Conservation (phyloP, 2,113 vertebrate genomes). For the Etia nguti region DNA sequence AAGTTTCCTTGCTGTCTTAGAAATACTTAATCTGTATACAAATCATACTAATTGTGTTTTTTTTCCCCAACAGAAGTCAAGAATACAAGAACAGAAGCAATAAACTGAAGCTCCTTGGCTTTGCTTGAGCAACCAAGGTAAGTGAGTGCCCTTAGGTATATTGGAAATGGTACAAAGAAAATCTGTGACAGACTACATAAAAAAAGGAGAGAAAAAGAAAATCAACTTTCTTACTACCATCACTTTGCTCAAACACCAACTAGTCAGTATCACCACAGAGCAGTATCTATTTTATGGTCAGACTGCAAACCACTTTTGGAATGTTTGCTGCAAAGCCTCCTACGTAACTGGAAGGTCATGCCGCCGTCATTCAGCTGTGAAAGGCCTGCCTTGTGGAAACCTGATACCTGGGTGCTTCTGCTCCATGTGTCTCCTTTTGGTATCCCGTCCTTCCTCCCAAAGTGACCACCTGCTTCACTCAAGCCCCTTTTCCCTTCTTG, state of each 20-base stretch:
- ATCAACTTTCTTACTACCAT: not conserved
- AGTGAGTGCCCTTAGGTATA: conserved; percentile 28
- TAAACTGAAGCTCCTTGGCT: conserved; percentile 48
- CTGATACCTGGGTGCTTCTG: conserved; percentile 50
- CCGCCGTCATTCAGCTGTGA: conserved; percentile 27
- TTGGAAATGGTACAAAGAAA: not conserved
- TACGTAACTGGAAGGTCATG: conserved; percentile 50
- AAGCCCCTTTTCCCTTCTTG: conserved; percentile 15
- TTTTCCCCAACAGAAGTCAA: conserved; percentile 55
- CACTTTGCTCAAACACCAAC: not conserved
- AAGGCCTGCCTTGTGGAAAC: conserved; percentile 50
- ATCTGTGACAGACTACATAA: not conserved
- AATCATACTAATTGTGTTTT: not conserved
- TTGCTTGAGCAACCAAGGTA: conserved; percentile 69
- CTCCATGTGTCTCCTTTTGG: conserved; percentile 1
- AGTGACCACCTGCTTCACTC: conserved; percentile 54
- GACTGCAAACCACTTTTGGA: conserved; percentile 29
- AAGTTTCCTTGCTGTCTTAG: not conserved
- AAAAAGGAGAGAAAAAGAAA: not conserved
- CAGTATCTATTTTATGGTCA: not conserved
- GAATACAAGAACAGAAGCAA: conserved; percentile 32
- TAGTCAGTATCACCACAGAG: conserved; percentile 9
- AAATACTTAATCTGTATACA: not conserved
- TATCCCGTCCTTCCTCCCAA: not conserved
- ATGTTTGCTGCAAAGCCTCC: conserved; percentile 44